Conservation (phyloP, 1,140 invertebrate genomes). For the Drosophila pruinosa region DNA sequence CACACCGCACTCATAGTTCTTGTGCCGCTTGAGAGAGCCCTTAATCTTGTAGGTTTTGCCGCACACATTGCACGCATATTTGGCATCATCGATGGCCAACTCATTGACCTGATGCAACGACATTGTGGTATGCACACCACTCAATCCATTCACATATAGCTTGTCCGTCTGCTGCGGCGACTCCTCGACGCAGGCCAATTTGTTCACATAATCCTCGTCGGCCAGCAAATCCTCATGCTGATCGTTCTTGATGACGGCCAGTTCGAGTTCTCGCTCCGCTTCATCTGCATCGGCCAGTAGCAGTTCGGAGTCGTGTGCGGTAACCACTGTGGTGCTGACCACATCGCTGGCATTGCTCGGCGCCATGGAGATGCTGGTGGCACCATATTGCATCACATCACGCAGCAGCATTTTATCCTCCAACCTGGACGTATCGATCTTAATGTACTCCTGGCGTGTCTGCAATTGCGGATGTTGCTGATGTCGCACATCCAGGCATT, state of each 20-base stretch:
- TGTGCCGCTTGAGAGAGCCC: constrained; percentile 84
- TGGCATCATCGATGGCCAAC: constrained; percentile 52
- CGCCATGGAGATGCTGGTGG: constrained; percentile 59
- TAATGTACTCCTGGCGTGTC: constrained; percentile 68
- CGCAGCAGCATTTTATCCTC: constrained; percentile 75
- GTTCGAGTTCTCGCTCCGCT: constrained; percentile 59
- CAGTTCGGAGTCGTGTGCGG: constrained; percentile 58
- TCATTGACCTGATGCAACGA: constrained; percentile 53
- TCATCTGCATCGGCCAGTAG: constrained; percentile 64
- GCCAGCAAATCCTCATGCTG: constrained; percentile 24
- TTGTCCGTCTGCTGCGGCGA: constrained; percentile 37
- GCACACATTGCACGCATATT: constrained; percentile 84
- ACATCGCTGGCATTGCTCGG: constrained; percentile 41
- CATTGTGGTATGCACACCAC: constrained; percentile 55
- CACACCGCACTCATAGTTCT: constrained; percentile 87
- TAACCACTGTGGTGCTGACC: constrained; percentile 44
- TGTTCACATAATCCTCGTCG: constrained; percentile 37
- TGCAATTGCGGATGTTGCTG: constrained; percentile 35
- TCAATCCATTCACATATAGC: constrained; percentile 52
- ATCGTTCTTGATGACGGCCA: constrained; percentile 59
- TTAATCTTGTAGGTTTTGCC: constrained; percentile 85
- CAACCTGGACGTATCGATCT: constrained; percentile 71
- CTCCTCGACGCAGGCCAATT: constrained; percentile 43
- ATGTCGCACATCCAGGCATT: constrained; percentile 44
- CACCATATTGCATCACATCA: constrained; percentile 77